Evolutionary conservation across 2,113 vertebrate genomes (phyloP).

Genomic region (Neogobius melanostomus): DNA sequence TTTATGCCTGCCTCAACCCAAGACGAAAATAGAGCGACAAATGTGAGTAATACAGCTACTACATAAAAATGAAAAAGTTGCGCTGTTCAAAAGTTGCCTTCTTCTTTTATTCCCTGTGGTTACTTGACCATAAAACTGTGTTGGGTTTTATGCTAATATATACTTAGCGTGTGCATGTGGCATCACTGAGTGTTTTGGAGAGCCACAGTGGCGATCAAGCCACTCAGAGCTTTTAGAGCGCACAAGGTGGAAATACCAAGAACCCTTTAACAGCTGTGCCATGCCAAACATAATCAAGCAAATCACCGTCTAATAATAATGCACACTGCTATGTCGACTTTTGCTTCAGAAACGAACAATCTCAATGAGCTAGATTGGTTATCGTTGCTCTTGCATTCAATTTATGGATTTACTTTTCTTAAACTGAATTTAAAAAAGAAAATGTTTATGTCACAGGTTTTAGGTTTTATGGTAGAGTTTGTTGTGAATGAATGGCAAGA

Average conservation of each 20-base stretch:
- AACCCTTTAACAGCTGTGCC: conserved; percentile 25
- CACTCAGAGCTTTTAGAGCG: conserved; percentile 61
- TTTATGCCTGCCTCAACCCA: conserved; percentile 7
- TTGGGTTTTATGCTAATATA: conserved; percentile 47
- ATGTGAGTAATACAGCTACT: conserved; percentile 2
- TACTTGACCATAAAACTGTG: conserved; percentile 22
- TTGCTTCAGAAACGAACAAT: background rate
- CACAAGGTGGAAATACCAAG: conserved; percentile 30
- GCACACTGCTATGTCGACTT: background rate
- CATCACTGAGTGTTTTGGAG: conserved; percentile 44
- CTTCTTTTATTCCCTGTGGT: conserved; percentile 15
- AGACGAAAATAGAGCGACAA: conserved; percentile 4
- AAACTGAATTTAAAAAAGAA: too few species aligned
- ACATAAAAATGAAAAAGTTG: conserved; percentile 6
- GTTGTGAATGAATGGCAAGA: too few species aligned
- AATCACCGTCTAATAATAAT: conserved; percentile 5
- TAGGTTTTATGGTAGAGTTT: too few species aligned
- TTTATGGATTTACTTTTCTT: too few species aligned
- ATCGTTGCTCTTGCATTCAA: too few species aligned
- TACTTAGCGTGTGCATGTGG: conserved; percentile 5
- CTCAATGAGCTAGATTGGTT: too few species aligned
- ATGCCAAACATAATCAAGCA: conserved; percentile 28
- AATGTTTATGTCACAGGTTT: too few species aligned
- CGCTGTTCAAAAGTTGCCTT: conserved; percentile 7
- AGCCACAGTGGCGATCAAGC: conserved; percentile 42